A percentile compares a stretch with the other conserved stretches of the same genome.
These are phyloP conservation scores for Cotesia glomerata DNA, from an alignment of 1,140 invertebrate genomes.

Conservation along the genomic window DNA sequence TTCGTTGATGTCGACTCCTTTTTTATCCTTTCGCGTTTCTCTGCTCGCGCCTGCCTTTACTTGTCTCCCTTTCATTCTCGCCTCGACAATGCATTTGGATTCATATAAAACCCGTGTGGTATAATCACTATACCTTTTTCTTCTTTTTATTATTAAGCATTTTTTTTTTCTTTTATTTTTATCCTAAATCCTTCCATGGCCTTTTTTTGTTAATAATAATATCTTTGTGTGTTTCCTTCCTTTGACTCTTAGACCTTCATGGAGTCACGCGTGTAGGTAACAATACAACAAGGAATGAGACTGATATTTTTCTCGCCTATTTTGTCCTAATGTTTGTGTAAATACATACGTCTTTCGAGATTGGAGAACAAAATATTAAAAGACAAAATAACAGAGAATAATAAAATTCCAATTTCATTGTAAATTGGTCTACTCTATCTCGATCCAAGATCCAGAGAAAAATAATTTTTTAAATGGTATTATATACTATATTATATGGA, in stretches of 20 bases:
- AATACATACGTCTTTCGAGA: background rate
- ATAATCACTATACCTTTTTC: slow-evolving; percentile 24
- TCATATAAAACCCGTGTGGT: slow-evolving; percentile 26
- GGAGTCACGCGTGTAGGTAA: slow-evolving; percentile 20
- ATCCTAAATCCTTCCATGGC: too few species aligned
- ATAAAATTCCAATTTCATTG: too few species aligned
- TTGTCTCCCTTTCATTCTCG: slow-evolving; percentile 29
- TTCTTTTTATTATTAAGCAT: background rate
- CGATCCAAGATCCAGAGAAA: background rate
- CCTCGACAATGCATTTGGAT: slow-evolving; percentile 31
- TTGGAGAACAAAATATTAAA: background rate
- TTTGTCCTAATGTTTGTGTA: slow-evolving; percentile 3
- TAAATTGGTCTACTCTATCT: background rate
- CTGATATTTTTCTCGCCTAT: slow-evolving; percentile 12
- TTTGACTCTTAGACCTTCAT: background rate
- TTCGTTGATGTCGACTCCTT: slow-evolving; percentile 11
- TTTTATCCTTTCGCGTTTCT: slow-evolving; percentile 4
- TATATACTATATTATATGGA: background rate
- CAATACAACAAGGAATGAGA: slow-evolving; percentile 2
- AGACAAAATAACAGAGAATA: too few species aligned
- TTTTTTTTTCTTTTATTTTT: background rate
- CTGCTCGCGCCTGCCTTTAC: slow-evolving; percentile 15
- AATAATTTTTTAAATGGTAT: background rate
- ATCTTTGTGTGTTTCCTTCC: slow-evolving; percentile 13
- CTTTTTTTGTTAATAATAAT: background rate